phyloP scores from a whole-genome alignment of 2,797 vertebrate genomes.

The Sternotherus odoratus region DNA sequence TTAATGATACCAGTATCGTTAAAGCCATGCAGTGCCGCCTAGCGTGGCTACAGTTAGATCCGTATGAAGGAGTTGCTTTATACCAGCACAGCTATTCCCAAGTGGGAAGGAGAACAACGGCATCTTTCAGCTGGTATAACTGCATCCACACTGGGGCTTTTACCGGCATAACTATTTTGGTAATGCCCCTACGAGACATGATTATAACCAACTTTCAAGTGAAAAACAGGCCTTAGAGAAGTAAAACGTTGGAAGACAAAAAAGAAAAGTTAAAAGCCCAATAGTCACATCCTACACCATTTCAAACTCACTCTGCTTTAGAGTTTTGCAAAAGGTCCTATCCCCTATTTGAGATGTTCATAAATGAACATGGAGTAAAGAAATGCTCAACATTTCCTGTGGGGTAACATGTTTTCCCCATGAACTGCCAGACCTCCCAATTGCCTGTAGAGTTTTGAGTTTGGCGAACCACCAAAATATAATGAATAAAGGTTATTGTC shows the following conservation, averaged over 20 bases:
- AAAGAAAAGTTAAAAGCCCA: neutral
- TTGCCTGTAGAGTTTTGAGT: neutral
- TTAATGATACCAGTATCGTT: neutral
- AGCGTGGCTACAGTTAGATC: neutral
- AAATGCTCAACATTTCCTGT: neutral
- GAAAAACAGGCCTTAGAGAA: neutral
- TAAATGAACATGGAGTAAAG: neutral
- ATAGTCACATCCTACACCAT: neutral
- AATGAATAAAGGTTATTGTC: neutral
- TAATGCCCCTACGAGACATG: neutral
- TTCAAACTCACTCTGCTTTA: neutral
- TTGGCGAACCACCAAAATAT: neutral
- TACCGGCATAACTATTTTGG: neutral
- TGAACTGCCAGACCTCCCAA: neutral
- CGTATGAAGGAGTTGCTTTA: neutral
- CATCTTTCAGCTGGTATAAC: neutral
- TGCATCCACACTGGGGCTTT: neutral
- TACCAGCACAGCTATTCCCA: neutral
- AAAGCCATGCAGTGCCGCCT: neutral
- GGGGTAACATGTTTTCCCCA: neutral
- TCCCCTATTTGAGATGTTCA: neutral
- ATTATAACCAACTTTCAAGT: neutral
- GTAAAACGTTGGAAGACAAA: neutral
- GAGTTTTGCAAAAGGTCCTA: neutral
- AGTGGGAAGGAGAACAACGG: neutral